Conservation (phyloP, 2,888 invertebrate genomes). For the Girardia tigrina region DNA sequence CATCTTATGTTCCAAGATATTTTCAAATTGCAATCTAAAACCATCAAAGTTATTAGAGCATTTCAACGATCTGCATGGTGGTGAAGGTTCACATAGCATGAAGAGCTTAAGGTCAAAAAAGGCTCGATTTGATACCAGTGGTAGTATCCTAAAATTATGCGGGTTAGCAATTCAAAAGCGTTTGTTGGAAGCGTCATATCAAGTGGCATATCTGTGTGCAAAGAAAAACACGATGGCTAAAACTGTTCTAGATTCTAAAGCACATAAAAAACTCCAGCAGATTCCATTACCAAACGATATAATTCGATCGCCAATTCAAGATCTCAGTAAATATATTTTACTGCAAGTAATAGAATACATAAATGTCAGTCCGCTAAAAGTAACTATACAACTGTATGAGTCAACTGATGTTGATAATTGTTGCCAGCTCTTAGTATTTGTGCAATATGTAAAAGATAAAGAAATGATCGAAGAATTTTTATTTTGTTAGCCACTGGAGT, state of each 20-base stretch:
- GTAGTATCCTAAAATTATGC: not conserved
- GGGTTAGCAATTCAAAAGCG: constrained; percentile 11
- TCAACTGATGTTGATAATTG: constrained; percentile 15
- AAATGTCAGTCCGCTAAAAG: no score
- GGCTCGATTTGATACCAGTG: not conserved
- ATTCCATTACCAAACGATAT: not conserved
- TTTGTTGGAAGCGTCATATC: constrained; percentile 24
- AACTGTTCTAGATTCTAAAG: not conserved
- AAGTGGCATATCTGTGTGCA: not conserved
- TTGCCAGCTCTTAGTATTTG: not conserved
- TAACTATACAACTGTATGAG: not conserved
- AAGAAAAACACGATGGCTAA: not conserved
- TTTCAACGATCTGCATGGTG: no score
- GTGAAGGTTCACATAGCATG: not conserved
- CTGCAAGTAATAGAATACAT: constrained; percentile 12
- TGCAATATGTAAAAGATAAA: not conserved
- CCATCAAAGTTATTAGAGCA: no score
- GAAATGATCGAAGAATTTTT: no score
- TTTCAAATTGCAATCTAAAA: not conserved
- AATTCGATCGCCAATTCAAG: not conserved
- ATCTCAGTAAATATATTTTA: not conserved
- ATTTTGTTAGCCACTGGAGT: no score
- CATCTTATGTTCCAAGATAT: constrained; percentile 10
- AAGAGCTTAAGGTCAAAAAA: not conserved
- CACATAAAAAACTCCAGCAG: no score